These are phyloP conservation scores for Meteorus colon DNA, from an alignment of 2,888 invertebrate species.

Conservation along the genomic window DNA sequence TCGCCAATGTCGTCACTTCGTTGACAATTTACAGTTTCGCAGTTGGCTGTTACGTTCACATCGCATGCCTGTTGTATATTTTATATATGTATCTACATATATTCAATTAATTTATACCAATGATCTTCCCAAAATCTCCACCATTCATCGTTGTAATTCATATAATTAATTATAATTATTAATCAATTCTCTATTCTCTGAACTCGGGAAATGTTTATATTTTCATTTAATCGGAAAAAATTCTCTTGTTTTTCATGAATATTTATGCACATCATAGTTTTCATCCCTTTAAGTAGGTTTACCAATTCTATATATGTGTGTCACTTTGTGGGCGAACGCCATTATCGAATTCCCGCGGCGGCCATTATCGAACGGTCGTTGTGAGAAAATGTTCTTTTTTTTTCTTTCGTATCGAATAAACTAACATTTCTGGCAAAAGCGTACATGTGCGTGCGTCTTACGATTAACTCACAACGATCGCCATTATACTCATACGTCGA, in stretches of 20 bases:
- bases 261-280: not conserved
- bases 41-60: slow-evolving; percentile 7
- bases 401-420: not conserved
- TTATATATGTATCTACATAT: not conserved
- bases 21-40: slow-evolving; percentile 1
- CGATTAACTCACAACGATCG: slow-evolving; percentile 39
- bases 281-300: not conserved
- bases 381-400: slow-evolving; percentile 3
- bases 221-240: not conserved
- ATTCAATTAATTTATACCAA: too few species aligned
- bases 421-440: not conserved
- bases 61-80: not conserved
- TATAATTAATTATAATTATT: not conserved
- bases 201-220: not conserved
- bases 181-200: not conserved
- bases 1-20: slow-evolving; percentile 3
- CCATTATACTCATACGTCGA: slow-evolving; percentile 24
- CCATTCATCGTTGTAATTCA: not conserved
- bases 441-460: slow-evolving; percentile 39
- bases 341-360: slow-evolving; percentile 29
- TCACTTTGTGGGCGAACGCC: slow-evolving; percentile 17
- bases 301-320: slow-evolving; percentile 4
- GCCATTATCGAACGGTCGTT: slow-evolving; percentile 44
- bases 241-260: not conserved
- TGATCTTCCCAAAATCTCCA: not conserved